These are phyloP conservation scores for Chelon labrosus DNA, from an alignment of 2,797 vertebrate genomes.

Conservation along the genomic window DNA sequence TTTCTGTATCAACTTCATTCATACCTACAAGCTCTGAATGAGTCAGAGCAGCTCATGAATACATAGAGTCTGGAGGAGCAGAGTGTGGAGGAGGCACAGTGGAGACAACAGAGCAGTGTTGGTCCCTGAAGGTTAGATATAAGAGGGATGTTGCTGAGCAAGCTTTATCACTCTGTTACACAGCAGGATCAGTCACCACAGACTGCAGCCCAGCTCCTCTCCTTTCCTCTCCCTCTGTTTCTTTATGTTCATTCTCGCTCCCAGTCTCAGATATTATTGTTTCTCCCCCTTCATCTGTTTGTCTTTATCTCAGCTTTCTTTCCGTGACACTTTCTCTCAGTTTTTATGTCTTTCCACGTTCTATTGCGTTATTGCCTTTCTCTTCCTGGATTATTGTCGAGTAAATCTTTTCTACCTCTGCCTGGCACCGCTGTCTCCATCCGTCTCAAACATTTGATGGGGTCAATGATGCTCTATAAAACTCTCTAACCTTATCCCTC, in stretches of 20 bases:
- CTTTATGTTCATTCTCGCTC: constrained; percentile 26
- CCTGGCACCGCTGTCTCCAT: constrained; percentile 30
- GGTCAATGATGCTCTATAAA: constrained; percentile 54
- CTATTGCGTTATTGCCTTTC: constrained; percentile 27
- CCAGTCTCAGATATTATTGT: constrained; percentile 32
- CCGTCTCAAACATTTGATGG: constrained; percentile 43
- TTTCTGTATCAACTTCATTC: constrained; percentile 48
- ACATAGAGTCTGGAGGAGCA: constrained; percentile 24
- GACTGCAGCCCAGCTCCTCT: constrained; percentile 35
- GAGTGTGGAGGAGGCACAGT: constrained; percentile 62
- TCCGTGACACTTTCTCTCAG: constrained; percentile 6
- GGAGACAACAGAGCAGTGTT: constrained; percentile 62
- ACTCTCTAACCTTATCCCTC: constrained; percentile 22
- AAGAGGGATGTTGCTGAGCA: constrained; percentile 78
- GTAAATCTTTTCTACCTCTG: constrained; percentile 37
- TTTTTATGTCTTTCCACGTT: constrained; percentile 19
- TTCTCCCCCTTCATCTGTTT: constrained; percentile 23
- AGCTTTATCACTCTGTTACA: constrained; percentile 72
- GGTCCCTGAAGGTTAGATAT: constrained; percentile 74
- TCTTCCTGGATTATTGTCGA: constrained; percentile 28
- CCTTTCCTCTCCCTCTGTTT: constrained; percentile 29
- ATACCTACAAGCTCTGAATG: constrained; percentile 52
- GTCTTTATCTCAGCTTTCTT: constrained; percentile 19
- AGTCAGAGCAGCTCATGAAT: constrained; percentile 56
- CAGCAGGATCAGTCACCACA: constrained; percentile 68